These are phyloP conservation scores for Habrosyne pyritoides DNA, from an alignment of 2,888 invertebrate species.

Conservation along the genomic window DNA sequence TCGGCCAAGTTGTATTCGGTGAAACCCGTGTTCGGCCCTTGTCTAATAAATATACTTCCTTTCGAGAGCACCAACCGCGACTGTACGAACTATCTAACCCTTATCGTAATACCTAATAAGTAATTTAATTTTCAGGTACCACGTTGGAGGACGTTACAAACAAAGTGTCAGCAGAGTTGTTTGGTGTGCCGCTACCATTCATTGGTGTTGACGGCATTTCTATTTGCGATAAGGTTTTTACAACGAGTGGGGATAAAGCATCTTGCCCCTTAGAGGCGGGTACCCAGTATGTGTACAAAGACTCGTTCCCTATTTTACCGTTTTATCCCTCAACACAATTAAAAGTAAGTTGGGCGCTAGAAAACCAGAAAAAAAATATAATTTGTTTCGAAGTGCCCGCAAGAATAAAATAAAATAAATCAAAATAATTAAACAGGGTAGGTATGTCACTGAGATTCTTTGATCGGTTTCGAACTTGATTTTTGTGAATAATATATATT, in stretches of 20 bases:
- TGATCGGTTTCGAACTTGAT: no score
- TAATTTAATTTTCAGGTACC: conserved; percentile 56
- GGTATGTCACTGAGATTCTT: no score
- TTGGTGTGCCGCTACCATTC: conserved; percentile 87
- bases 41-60: no score
- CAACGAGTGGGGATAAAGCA: conserved; percentile 69
- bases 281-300: conserved; percentile 77
- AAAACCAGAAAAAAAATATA: conserved; percentile 63
- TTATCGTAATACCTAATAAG: neutral
- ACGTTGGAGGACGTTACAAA: conserved; percentile 80
- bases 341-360: conserved; percentile 87
- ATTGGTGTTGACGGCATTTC: conserved; percentile 87
- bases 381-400: conserved; percentile 87
- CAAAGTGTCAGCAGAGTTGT: conserved; percentile 76
- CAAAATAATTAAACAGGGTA: no score
- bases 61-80: no score
- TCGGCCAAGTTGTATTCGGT: no score
- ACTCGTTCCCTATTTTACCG: conserved; percentile 76
- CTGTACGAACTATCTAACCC: neutral
- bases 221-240: conserved; percentile 82
- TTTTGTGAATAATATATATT: no score
- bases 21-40: no score
- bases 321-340: conserved; percentile 79
- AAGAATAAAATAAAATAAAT: neutral
- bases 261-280: conserved; percentile 87